Evolutionary conservation across 2,888 invertebrate species (phyloP).

Genomic region (Trichogramma evanescens): DNA sequence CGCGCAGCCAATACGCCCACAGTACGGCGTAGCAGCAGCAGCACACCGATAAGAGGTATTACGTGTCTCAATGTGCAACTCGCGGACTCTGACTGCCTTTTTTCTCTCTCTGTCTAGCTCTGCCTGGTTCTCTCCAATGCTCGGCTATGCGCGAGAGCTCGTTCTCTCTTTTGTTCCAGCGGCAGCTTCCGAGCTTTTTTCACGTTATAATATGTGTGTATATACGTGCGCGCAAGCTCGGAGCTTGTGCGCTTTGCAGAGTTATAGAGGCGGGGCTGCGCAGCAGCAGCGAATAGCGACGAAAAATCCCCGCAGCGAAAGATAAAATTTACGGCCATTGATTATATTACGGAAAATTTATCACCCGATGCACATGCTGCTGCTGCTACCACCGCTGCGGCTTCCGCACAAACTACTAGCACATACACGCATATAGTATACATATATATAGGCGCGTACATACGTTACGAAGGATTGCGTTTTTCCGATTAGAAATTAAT

Average conservation of each 20-base stretch:
- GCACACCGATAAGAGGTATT: background rate
- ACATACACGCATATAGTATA: too few species aligned
- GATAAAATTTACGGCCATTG: constrained; percentile 2
- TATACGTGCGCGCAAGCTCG: background rate
- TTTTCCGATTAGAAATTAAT: constrained; percentile 10
- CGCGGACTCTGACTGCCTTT: background rate
- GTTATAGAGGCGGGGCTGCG: background rate
- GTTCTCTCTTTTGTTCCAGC: background rate
- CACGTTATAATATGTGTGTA: background rate
- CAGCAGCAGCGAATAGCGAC: too few species aligned
- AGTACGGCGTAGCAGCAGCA: too few species aligned
- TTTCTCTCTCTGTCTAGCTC: background rate
- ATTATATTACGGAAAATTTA: constrained; percentile 3
- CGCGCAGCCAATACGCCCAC: background rate
- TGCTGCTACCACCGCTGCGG: too few species aligned
- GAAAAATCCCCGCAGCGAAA: background rate
- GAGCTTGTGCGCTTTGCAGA: background rate
- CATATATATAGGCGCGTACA: too few species aligned
- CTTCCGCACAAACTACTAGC: too few species aligned
- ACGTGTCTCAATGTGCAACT: background rate
- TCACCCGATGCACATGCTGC: background rate
- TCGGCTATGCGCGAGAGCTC: too few species aligned
- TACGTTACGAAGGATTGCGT: background rate
- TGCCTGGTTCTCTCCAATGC: background rate
- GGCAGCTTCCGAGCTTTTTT: background rate